Evolutionary conservation across 2,797 vertebrate genomes (phyloP).

Genomic region (Sebastes cheni): DNA sequence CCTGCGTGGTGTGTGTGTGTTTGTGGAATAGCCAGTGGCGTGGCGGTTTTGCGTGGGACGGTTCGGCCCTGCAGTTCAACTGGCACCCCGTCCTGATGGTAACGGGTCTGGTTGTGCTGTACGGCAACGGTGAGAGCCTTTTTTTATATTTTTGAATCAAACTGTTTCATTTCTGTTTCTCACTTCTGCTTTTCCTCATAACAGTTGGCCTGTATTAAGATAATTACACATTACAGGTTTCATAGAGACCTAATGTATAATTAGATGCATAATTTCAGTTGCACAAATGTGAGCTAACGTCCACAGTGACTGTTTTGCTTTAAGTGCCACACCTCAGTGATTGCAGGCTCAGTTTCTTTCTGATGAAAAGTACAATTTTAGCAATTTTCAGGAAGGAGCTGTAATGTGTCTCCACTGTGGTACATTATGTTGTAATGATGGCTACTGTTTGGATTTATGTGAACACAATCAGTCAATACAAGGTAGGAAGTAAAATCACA

Average conservation of each 20-base stretch:
- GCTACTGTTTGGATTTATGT: neutral
- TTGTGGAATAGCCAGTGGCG: conserved; percentile 86
- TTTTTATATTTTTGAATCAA: neutral
- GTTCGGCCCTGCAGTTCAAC: conserved; percentile 84
- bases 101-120: conserved; percentile 88
- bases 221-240: neutral
- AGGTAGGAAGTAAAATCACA: neutral
- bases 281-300: neutral
- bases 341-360: neutral
- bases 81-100: conserved; percentile 96
- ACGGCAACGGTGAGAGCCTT: conserved; percentile 86
- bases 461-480: neutral
- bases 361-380: neutral
- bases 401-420: neutral
- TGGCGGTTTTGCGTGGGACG: conserved; percentile 88
- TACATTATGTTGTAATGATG: neutral
- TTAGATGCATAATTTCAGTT: neutral
- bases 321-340: neutral
- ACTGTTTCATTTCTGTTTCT: conserved; percentile 50
- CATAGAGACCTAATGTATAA: neutral
- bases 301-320: neutral
- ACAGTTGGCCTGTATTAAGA: neutral
- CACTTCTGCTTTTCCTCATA: conserved; percentile 18
- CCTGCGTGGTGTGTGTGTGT: conserved; percentile 82
- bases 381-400: neutral